Evolutionary conservation across 1,140 invertebrate genomes (phyloP).

Genomic region (Adoxophyes honmai): DNA sequence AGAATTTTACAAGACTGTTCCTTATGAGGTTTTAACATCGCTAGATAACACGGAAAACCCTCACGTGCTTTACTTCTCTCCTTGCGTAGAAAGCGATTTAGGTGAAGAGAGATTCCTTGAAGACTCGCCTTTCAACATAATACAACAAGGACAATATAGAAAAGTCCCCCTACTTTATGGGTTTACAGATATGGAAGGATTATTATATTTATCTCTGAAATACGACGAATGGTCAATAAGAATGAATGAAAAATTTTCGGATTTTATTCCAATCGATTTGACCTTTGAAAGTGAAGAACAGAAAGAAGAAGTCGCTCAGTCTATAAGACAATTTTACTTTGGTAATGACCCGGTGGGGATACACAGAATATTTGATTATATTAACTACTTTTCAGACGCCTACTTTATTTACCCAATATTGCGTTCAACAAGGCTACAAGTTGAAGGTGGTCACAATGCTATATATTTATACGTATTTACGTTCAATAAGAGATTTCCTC

Average conservation of each 20-base stretch:
- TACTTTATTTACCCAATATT: neutral
- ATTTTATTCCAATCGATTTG: constrained; percentile 32
- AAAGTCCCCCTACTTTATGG: constrained; percentile 36
- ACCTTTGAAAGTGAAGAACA: constrained; percentile 24
- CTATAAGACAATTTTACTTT: constrained; percentile 35
- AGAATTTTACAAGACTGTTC: constrained; percentile 33
- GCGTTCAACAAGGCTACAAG: neutral
- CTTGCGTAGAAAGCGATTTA: constrained; percentile 34
- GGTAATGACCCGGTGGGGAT: constrained; percentile 20
- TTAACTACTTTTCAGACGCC: neutral
- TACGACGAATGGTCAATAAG: constrained; percentile 22
- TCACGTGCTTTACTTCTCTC: constrained; percentile 27
- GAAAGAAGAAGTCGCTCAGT: constrained; percentile 19
- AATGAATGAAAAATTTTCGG: constrained; percentile 32
- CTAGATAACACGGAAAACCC: too few species aligned
- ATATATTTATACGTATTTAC: neutral
- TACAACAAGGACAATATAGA: constrained; percentile 29
- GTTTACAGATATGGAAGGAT: constrained; percentile 22
- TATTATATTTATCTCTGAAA: constrained; percentile 20
- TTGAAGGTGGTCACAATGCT: neutral
- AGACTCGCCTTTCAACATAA: constrained; percentile 31
- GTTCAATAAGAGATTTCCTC: neutral
- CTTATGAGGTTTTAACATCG: constrained; percentile 13
- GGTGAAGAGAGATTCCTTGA: constrained; percentile 28
- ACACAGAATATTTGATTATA: neutral